Conservation (phyloP, 1,140 invertebrate genomes). For the Diprion similis region DNA sequence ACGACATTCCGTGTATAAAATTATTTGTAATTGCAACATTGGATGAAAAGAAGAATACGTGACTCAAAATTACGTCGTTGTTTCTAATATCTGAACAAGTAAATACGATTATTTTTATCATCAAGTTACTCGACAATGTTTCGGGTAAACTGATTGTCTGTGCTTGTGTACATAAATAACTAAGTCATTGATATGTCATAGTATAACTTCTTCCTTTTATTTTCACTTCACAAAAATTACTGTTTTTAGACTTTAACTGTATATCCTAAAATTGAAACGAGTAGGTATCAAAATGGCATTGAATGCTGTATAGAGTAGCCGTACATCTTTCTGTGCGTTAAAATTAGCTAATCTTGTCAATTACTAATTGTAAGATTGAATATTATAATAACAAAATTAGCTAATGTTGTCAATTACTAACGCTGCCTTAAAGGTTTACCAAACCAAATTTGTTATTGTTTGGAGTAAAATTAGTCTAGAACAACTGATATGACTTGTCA, state of each 20-base stretch:
- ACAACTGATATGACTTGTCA: neutral
- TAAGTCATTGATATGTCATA: neutral
- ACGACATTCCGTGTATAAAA: no score
- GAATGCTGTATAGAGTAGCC: neutral
- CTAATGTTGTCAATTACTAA: neutral
- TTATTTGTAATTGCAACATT: no score
- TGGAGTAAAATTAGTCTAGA: neutral
- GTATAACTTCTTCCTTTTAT: neutral
- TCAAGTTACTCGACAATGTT: neutral
- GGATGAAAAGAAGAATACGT: no score
- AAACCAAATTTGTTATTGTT: neutral
- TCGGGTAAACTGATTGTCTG: neutral
- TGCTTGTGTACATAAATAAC: neutral
- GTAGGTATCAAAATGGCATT: neutral
- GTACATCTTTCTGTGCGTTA: no score
- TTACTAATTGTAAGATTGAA: neutral
- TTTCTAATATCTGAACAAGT: neutral
- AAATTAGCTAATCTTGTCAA: no score
- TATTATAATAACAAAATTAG: neutral
- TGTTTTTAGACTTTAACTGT: neutral
- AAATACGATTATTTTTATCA: neutral
- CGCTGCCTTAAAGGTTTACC: constrained; percentile 9
- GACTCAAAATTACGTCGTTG: no score
- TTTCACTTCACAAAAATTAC: neutral
- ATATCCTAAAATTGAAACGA: neutral